Evolutionary conservation across 2,888 invertebrate species (phyloP), one percentile per base, ranked within the genome.

Genomic region (Diabrotica balteata): DNA sequence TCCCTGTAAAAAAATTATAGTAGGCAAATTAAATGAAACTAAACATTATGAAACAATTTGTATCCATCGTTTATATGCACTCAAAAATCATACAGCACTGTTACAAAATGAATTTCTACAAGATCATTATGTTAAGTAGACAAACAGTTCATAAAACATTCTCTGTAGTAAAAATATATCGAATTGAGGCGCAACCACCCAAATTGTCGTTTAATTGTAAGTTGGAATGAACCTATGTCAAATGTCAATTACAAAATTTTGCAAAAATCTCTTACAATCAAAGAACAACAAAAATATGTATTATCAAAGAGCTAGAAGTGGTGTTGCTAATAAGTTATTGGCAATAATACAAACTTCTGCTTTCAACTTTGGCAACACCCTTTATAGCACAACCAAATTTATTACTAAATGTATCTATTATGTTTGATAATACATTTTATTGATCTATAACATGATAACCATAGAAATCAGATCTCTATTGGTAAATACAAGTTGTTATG

Each of bases 61-160:
- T 82, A 83, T 84, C 82, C 82, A 83, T 81, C 80, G 79, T 83
- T 83, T 81, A 81, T 82, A 80, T 79, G 82, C 83, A 82, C 82
- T 82, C 82, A 79, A 71, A 79, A 82, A 81, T 81, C 81, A 82
- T 82, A 82, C 83, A 83, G 80, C 80, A 83, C 79, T 80, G 79
- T 82, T 83, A 83, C 82, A 83, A 82, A 54, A 81, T 79, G 76
- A 80, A 77, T 79, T 79, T 78, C 79, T 79, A 80, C 76, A 72
- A 80, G 77, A 78, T 77, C 73, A 76, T 76, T 78, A 75, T 79
- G 74, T 80, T 80, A 79, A 78, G 77, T 80, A 79, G 79, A 80
- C 79, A 77, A 79, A 77, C 76, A 75, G 73, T 77, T 72, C 73
- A 74, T 76, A 75, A 79, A 76, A 75, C 73, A 69, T 75, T 70